phyloP scores from a whole-genome alignment of 2,888 invertebrate species.

The Spisula subtruncata region DNA sequence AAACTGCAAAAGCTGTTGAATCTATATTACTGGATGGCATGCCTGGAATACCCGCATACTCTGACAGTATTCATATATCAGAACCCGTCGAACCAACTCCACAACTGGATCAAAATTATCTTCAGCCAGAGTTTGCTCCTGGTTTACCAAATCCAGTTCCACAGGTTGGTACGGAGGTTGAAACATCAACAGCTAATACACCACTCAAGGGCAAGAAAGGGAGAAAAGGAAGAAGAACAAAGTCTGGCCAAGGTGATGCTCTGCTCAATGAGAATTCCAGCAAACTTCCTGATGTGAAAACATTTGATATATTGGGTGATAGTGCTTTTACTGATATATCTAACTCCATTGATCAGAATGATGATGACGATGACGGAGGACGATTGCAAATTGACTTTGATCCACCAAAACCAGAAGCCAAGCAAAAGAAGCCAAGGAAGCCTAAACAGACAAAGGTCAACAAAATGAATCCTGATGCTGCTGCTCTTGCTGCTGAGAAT shows the following conservation, averaged over 20 bases:
- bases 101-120: slow-evolving; percentile 64
- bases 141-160: slow-evolving; percentile 57
- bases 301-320: slow-evolving; percentile 56
- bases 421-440: slow-evolving; percentile 65
- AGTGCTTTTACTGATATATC: slow-evolving; percentile 61
- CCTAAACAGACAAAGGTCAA: slow-evolving; percentile 61
- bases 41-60: slow-evolving; percentile 41
- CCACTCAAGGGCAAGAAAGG: slow-evolving; percentile 57
- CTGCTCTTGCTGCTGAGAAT: slow-evolving; percentile 67
- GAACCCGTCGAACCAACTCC: slow-evolving; percentile 69
- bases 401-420: slow-evolving; percentile 68
- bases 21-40: slow-evolving; percentile 66
- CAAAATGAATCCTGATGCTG: slow-evolving; percentile 64
- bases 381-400: slow-evolving; percentile 72
- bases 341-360: slow-evolving; percentile 60
- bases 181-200: slow-evolving; percentile 58
- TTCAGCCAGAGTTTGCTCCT: slow-evolving; percentile 68
- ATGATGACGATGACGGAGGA: slow-evolving; percentile 72
- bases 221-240: slow-evolving; percentile 62
- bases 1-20: slow-evolving; percentile 72
- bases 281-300: slow-evolving; percentile 43
- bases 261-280: slow-evolving; percentile 50
- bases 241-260: slow-evolving; percentile 60
- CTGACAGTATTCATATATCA: slow-evolving; percentile 47
- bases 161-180: slow-evolving; percentile 66